These are phyloP conservation scores for Erebia aethiops DNA, from an alignment of 2,888 invertebrate species.

Conservation along the genomic window DNA sequence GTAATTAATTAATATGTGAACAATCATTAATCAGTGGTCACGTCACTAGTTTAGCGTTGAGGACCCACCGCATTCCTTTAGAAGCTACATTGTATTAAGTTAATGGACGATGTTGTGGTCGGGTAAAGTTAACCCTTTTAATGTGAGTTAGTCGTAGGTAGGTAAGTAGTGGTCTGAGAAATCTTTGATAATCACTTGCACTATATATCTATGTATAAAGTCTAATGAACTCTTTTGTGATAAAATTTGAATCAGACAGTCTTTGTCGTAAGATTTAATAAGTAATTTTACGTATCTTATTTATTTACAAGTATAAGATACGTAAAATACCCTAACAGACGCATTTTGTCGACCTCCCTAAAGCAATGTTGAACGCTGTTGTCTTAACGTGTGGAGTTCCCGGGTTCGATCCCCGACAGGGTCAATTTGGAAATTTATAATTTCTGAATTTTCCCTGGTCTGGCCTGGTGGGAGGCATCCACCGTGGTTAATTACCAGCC, in stretches of 20 bases:
- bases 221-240: not conserved
- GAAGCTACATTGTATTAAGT: conserved; percentile 3
- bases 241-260: not conserved
- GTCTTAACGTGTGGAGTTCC: too few species aligned
- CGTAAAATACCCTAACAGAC: too few species aligned
- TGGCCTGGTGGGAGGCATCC: too few species aligned
- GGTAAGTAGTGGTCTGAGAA: not conserved
- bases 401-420: too few species aligned
- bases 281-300: not conserved
- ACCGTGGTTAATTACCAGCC: too few species aligned
- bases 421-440: too few species aligned
- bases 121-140: not conserved
- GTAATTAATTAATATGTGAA: conserved; percentile 75
- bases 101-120: not conserved
- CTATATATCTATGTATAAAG: too few species aligned
- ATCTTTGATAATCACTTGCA: not conserved
- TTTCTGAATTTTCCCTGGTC: too few species aligned
- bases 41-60: conserved; percentile 11
- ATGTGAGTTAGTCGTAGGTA: too few species aligned
- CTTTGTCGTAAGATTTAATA: not conserved
- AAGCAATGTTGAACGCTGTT: too few species aligned
- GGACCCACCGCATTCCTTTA: conserved; percentile 5
- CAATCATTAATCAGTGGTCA: conserved; percentile 20
- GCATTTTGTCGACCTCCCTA: too few species aligned
- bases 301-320: too few species aligned